Evolutionary conservation across 53 echinoderm and acorn worm genomes (phyloP), one percentile per base, ranked within the genome.

Genomic region (Echinarachnius parma): DNA sequence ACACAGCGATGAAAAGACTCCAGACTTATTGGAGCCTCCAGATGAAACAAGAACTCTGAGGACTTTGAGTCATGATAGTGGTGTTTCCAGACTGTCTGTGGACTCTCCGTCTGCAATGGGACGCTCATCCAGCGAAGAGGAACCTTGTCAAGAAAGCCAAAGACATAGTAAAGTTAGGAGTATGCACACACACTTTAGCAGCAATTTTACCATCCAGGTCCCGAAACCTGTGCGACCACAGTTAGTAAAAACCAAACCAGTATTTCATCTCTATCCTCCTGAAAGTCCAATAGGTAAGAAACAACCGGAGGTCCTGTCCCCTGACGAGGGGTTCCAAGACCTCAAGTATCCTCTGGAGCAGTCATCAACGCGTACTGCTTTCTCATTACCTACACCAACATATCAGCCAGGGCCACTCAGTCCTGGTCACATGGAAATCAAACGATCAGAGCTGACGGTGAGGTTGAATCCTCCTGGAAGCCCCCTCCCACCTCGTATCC

Each of bases 311-410:
- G 34, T 86, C 21, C 78, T 80, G 48, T 92, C 92, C n/a, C 92
- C 92, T 2, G 92, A 92, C 64, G 92, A 92, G 61, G 92, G 92
- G 0, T 92, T 87, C 26, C 87, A 87, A 34, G 92, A 87, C 33
- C 70, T 69, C 53, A 52, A 25, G 53, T 33, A 31, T 5, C 53
- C 70, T n/a, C 70, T 5, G 21, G 70, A 69, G 24, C 52, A 53
- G 34, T 19, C 78, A 2, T 45, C 48, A 35, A 53, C 61, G 9
- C n/a, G n/a, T n/a, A n/a, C n/a, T n/a, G n/a, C n/a, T n/a, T 62
- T 62, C 33, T 72, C 60, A 32, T 30, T 19, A 4, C 28, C 27
- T 13, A 9, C 21, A 5, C 23, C 67, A 3, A 67, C 67, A 67
- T 30, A 48, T 67, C 67, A 50, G 10, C 35, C 33, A 32, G 1